These are phyloP conservation scores for Mixornis gularis DNA, from an alignment of 2,113 vertebrate species.

Conservation along the genomic window DNA sequence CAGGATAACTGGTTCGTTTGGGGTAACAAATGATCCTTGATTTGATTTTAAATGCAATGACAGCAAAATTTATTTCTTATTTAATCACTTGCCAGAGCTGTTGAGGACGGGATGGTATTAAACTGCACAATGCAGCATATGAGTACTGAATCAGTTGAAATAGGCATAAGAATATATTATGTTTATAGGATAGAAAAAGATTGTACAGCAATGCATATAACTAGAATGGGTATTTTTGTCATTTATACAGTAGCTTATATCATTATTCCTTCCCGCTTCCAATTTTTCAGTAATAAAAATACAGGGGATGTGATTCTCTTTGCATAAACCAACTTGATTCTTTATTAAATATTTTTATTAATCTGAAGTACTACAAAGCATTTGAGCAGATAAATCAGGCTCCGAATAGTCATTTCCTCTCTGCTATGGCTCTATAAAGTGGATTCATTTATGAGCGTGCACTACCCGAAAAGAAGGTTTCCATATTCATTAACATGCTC, in stretches of 20 bases:
- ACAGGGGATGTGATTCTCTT: slow-evolving; percentile 65
- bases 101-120: slow-evolving; percentile 52
- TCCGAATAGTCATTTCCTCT: background rate
- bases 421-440: slow-evolving; percentile 45
- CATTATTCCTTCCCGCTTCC: slow-evolving; percentile 62
- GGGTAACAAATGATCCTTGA: slow-evolving; percentile 76
- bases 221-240: slow-evolving; percentile 61
- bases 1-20: slow-evolving; percentile 71
- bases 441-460: background rate
- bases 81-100: slow-evolving; percentile 69
- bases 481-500: background rate
- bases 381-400: slow-evolving; percentile 52
- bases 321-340: slow-evolving; percentile 71
- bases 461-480: background rate
- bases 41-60: slow-evolving; percentile 78
- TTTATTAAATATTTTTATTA: slow-evolving; percentile 75
- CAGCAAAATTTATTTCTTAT: slow-evolving; percentile 75
- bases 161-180: slow-evolving; percentile 58
- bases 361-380: slow-evolving; percentile 61
- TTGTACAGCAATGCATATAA: background rate
- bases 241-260: slow-evolving; percentile 64
- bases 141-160: slow-evolving; percentile 38
- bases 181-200: slow-evolving; percentile 64
- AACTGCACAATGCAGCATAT: slow-evolving; percentile 47
- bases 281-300: slow-evolving; percentile 71